phyloP scores from a whole-genome alignment of 2,113 vertebrate species.

The Pogona vitticeps region DNA sequence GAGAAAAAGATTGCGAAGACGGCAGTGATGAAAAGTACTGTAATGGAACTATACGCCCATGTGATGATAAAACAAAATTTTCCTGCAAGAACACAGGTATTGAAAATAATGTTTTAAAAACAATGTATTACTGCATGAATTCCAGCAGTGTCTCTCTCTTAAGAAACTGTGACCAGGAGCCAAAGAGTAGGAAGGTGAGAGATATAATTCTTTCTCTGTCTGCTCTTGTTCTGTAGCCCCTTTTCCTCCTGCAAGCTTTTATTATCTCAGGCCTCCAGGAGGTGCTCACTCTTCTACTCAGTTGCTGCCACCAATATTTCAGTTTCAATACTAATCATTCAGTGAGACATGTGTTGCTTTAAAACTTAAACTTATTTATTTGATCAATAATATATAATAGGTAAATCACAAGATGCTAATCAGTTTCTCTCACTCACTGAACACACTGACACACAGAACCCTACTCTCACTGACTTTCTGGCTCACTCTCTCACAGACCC shows the following conservation, averaged over 20 bases:
- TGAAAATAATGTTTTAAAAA: background rate
- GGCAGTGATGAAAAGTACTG: conserved; percentile 92
- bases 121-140: background rate
- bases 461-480: too few species aligned
- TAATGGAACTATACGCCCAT: conserved; percentile 86
- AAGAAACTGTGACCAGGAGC: background rate
- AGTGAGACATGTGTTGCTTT: too few species aligned
- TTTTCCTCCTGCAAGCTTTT: background rate
- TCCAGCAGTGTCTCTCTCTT: background rate
- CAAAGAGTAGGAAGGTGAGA: background rate
- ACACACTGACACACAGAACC: too few species aligned
- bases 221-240: background rate
- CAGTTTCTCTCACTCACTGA: too few species aligned
- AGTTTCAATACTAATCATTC: too few species aligned
- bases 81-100: conserved; percentile 92
- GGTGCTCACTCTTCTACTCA: too few species aligned
- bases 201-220: background rate
- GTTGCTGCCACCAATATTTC: too few species aligned
- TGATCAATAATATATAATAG: too few species aligned
- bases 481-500: too few species aligned
- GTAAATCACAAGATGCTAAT: too few species aligned
- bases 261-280: too few species aligned
- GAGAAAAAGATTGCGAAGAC: conserved; percentile 96
- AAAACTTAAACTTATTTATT: too few species aligned
- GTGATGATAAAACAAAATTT: conserved; percentile 94